A percentile compares a stretch with the other conserved stretches of the same genome.
phyloP scores from a whole-genome alignment of 2,113 vertebrate genomes.

The Muntiacus muntjak region DNA sequence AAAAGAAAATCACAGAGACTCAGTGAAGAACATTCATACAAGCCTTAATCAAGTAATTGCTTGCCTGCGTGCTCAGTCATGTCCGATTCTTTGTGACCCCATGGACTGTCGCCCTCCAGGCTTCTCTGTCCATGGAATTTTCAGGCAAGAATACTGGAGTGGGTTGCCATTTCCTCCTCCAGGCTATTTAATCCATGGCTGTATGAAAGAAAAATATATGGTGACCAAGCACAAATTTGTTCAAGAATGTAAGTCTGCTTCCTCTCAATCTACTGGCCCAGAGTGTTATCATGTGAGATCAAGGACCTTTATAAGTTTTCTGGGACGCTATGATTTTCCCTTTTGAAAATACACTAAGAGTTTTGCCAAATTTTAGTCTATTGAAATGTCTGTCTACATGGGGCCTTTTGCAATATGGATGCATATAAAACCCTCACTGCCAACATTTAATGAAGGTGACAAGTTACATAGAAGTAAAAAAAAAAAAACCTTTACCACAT shows the following conservation, averaged over 20 bases:
- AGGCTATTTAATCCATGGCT: background rate
- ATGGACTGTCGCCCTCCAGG: background rate
- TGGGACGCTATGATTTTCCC: background rate
- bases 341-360: background rate
- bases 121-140: background rate
- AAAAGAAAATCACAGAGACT: background rate
- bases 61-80: background rate
- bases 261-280: background rate
- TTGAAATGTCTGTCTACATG: conserved; percentile 14
- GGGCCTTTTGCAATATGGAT: conserved; percentile 5
- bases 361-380: conserved; percentile 14
- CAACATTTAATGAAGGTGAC: background rate
- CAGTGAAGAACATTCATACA: background rate
- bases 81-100: background rate
- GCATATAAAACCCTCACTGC: background rate
- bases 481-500: background rate
- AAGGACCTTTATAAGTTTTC: conserved; percentile 8
- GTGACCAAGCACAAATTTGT: background rate
- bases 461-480: background rate
- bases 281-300: background rate
- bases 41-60: background rate
- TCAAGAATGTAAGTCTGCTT: background rate
- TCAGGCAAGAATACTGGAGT: background rate
- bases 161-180: background rate
- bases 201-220: background rate